Conservation (phyloP, 1,140 invertebrate species). For the Acromyrmex echinatior region DNA sequence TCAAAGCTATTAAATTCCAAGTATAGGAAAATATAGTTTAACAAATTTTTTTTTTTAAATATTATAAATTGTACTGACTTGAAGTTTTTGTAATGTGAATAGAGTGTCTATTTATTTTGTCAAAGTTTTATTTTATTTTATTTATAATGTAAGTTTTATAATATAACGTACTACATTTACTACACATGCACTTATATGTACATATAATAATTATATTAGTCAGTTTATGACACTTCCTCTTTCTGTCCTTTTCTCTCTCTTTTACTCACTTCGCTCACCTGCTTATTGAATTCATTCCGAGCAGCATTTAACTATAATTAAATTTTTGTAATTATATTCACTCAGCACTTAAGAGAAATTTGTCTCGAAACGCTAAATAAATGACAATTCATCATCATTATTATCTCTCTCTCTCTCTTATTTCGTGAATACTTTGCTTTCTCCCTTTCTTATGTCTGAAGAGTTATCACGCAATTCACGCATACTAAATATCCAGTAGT, state of each 20-base stretch:
- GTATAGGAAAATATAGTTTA: neutral
- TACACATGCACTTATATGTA: neutral
- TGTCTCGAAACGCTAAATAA: too few relatives aligned
- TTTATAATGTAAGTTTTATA: too few relatives aligned
- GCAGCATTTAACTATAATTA: too few relatives aligned
- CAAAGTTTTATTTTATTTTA: neutral
- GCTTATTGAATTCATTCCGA: too few relatives aligned
- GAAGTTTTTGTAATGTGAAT: neutral
- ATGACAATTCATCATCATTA: too few relatives aligned
- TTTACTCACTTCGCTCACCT: too few relatives aligned
- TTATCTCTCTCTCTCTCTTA: neutral
- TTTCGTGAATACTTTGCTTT: neutral
- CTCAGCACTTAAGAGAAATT: too few relatives aligned
- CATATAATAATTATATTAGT: neutral
- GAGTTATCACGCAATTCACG: conserved; percentile 7
- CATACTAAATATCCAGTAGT: conserved; percentile 21
- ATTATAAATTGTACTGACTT: neutral
- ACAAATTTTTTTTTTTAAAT: neutral
- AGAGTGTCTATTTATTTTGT: neutral
- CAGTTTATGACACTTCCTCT: neutral
- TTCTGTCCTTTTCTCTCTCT: too few relatives aligned
- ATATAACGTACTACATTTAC: neutral
- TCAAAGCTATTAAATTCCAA: neutral
- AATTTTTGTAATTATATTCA: too few relatives aligned
- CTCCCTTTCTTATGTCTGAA: neutral